Conservation (phyloP, 2,888 invertebrate genomes). For the Apantesis nais region DNA sequence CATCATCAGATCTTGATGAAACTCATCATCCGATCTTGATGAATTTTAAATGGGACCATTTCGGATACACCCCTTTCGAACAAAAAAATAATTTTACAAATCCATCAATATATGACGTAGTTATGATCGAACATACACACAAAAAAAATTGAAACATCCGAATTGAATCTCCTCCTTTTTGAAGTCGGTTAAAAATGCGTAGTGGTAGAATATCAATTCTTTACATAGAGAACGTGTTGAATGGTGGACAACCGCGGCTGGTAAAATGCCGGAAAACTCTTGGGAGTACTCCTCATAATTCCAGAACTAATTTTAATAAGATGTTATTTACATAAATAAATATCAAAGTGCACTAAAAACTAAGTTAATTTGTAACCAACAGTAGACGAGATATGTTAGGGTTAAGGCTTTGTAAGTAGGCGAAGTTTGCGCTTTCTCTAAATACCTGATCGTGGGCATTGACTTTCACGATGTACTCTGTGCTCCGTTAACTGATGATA, state of each 20-base stretch:
- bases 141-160: no score
- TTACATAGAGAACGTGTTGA: not conserved
- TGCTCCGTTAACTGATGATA: not conserved
- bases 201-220: not conserved
- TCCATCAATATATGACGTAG: no score
- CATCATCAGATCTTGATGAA: no score
- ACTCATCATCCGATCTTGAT: no score
- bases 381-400: slow-evolving; percentile 22
- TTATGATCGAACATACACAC: no score
- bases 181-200: not conserved
- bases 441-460: slow-evolving; percentile 28
- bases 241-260: not conserved
- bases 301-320: no score
- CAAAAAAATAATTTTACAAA: no score
- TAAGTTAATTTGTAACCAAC: not conserved
- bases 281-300: not conserved
- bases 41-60: no score
- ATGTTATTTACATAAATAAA: not conserved
- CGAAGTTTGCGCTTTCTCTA: slow-evolving; percentile 38
- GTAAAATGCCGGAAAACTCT: not conserved
- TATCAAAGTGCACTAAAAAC: not conserved
- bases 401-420: slow-evolving; percentile 31
- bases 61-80: no score
- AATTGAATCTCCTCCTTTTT: no score
- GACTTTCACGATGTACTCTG: slow-evolving; percentile 29